Evolutionary conservation across 30 jellyfish, hydroid and myxozoan species (phyloP), one percentile per base, ranked within the genome.

Genomic region (Haliclystus octoradiatus): DNA sequence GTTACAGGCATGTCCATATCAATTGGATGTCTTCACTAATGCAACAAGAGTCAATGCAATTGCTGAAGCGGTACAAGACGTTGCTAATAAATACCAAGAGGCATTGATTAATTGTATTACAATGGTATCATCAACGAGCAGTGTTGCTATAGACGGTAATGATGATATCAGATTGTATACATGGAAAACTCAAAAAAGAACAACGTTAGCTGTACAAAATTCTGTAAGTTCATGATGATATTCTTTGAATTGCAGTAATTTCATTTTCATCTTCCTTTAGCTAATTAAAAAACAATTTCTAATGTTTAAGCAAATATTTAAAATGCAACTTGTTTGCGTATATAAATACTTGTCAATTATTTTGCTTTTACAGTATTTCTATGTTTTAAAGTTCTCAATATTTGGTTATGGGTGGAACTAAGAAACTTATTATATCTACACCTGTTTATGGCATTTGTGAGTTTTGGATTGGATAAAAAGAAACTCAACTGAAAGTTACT

Each of bases 1-100:
- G 28, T 31, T 66, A 26, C 53, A 91, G 99, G 99, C 95, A 19
- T 91, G 95, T 64, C 95, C 95, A 1, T 81, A 79, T 52, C 89
- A 77, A 25, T 52, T 91, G 27, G 95, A 91, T 50, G 94, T 70
- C 1, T 91, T 77, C 65, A 76, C 94, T 0, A 85, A 86, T 53
- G 65, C 75, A 47, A 90, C 94, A 2, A 82, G 82, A 31, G 51
- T 62, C 1, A 76, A 80, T 2, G 23, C 81, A 28, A 76, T 69
- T 29, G 63, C 61, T n/a, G 68, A 50, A 0, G 94, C 91, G 7
- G 76, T 91, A 19, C 62, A 76, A 66, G 51, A 62, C 31, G 94
- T 84, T 13, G 95, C 91, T 1, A 84, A 63, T 30, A 82, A 74
- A 14, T 40, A 66, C 35, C 77, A 76, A 62, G 34, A 53, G 5